phyloP scores from a whole-genome alignment of 2,113 vertebrate species.

The Balaeniceps rex region DNA sequence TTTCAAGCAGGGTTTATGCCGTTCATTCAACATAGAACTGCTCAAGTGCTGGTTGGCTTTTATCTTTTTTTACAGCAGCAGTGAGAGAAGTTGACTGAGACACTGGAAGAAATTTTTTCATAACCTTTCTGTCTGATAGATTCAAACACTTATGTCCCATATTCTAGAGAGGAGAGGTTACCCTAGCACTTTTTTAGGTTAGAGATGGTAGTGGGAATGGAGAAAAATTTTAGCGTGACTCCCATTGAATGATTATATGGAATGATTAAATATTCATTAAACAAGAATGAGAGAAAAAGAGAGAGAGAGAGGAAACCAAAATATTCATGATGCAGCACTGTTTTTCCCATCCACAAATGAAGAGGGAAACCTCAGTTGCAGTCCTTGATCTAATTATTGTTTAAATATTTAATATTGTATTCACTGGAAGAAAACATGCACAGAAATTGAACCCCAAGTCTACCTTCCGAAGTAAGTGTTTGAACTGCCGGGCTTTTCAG shows the following conservation, averaged over 20 bases:
- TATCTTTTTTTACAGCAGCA: background rate
- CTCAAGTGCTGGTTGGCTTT: background rate
- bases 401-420: slow-evolving; percentile 13
- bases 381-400: background rate
- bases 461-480: background rate
- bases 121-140: background rate
- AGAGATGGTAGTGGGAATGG: background rate
- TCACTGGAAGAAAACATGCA: background rate
- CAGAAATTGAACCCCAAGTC: background rate
- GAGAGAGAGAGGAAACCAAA: background rate
- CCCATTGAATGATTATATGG: background rate
- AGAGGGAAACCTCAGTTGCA: background rate
- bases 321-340: background rate
- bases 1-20: background rate
- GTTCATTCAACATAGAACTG: background rate
- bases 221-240: background rate
- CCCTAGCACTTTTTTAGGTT: background rate
- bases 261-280: slow-evolving; percentile 9
- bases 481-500: background rate
- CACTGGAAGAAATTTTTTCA: background rate
- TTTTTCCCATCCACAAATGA: background rate
- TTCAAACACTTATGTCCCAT: background rate
- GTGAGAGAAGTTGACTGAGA: background rate
- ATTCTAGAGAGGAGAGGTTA: background rate
- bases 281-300: background rate